Base-by-base conservation (phyloP, 2,888 invertebrate genomes). In the Cephus sareptanus region DNA sequence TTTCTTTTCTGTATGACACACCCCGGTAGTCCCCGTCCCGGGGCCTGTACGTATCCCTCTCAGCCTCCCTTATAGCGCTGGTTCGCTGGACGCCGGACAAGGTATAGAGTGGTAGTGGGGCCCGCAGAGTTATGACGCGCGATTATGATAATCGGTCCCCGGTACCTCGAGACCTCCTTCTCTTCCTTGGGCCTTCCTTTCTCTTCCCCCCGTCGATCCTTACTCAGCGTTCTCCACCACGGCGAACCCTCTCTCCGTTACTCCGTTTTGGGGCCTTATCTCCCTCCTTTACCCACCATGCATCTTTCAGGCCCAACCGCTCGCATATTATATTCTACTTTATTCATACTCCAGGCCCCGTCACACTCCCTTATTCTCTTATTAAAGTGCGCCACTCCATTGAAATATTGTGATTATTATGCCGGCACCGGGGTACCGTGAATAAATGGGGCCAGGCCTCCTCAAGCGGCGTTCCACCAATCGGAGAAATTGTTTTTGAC, bases 101-200 rank as follows among this genome's bases (percentile, higher is more conserved):
- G 85, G 31, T 71, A 71, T 31, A 71, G 86, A 85, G 86, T 84
- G 86, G 34, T 31, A 71, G 86, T 84, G 86, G 83, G 86, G 87
- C 87, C 86, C 80, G 84, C 86, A 86, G 87, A 88, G 88, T 88
- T 88, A 88, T 88, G 88, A 88, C 88, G 88, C 87, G 88, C 87
- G 88, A 88, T 88, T 88, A 88, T 88, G 88, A 88, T 88, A 88
- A 88, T 88, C 88, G 88, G 85, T 86, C 85, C 85, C 84, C 81
- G 83, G 85, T 84, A 81, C 85, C 83, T 85, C 83, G 40, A 40
- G 40, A 40, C 40, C 70, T 34, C 34, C 34, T 71, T 75, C 77
- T 76, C 40, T 75, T 70, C 68, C 76, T 79, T 76, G 69, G 75
- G 78, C 75, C 76, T 78, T 79, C 70, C 81, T 76, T 78, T 75